Evolutionary conservation across 2,797 vertebrate genomes (phyloP), one percentile per base, ranked within the genome.

Genomic region (Coregonus ussuriensis): DNA sequence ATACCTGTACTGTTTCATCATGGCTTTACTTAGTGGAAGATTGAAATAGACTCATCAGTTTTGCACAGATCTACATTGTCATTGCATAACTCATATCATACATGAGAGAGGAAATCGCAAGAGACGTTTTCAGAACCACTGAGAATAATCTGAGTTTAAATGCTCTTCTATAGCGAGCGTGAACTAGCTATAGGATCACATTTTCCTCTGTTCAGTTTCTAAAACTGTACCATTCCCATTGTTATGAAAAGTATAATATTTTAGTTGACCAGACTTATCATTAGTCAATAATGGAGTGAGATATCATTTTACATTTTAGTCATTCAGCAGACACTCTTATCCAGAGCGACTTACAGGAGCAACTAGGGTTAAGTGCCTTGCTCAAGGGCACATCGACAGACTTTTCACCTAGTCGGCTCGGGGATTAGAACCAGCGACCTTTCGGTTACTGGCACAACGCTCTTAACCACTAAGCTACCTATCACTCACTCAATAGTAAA

Each of bases 31-130:
- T 25, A 63, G 59, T 25, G 21, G 21, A 62, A 21, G 6, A 25
- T 62, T 62, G 1, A 25, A 62, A 62, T 62, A 62, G 7, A 63
- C 41, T 47, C 9, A 13, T 11, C 41, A 47, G 41, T 47, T 47
- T 47, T 47, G 9, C 41, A 47, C 41, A 11, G 2, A 13, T 47
- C 41, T 13, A 1, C 25, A 63, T 25, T 63, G 21, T 25, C 59
- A 63, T 63, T 63, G 59, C 59, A 29, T 63, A 63, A 63, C 25
- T 25, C 59, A 29, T 7, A 25, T 63, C 4, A 63, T 63, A 63
- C 9, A 63, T 25, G 25, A 63, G 59, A 63, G 59, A 63, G 59
- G 59, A 63, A 63, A 63, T 63, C 59, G 25, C 59, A 63, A 63
- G 9, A 29, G 21, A 63, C 7, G 11, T 63, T 63, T 63, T 63